These are phyloP conservation scores for Podarcis muralis DNA, from an alignment of 2,113 vertebrate species.

Conservation along the genomic window DNA sequence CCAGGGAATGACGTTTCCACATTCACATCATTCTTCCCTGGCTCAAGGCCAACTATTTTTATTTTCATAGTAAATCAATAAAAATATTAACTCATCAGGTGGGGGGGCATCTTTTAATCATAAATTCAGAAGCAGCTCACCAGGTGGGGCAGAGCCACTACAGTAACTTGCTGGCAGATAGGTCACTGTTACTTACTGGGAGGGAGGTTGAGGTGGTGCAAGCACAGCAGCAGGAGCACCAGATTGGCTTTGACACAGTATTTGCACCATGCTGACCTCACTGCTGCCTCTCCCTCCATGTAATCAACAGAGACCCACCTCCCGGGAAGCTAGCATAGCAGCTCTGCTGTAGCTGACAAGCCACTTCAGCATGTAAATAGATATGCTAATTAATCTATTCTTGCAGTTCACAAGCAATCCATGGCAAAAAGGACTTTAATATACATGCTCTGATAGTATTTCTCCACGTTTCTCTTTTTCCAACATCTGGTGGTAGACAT, in stretches of 20 bases:
- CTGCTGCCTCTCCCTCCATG: too few species aligned
- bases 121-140: not conserved
- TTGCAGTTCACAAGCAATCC: not conserved
- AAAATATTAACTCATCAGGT: not conserved
- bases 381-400: not conserved
- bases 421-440: not conserved
- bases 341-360: too few species aligned
- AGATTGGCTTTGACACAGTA: too few species aligned
- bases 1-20: not conserved
- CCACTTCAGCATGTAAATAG: too few species aligned
- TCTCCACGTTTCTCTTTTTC: constrained; percentile 21
- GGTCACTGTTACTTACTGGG: not conserved
- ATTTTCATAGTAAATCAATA: not conserved
- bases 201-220: too few species aligned
- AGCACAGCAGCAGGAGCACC: too few species aligned
- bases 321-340: too few species aligned
- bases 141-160: not conserved
- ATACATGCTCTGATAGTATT: constrained; percentile 17
- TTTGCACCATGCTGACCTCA: too few species aligned
- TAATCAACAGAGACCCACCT: too few species aligned
- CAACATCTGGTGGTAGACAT: constrained; percentile 26
- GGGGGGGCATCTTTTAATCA: not conserved
- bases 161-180: not conserved
- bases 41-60: not conserved
- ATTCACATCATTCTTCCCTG: not conserved